Evolutionary conservation across 1,140 invertebrate genomes (phyloP).

Genomic region (Holcopasites calliopsidis): DNA sequence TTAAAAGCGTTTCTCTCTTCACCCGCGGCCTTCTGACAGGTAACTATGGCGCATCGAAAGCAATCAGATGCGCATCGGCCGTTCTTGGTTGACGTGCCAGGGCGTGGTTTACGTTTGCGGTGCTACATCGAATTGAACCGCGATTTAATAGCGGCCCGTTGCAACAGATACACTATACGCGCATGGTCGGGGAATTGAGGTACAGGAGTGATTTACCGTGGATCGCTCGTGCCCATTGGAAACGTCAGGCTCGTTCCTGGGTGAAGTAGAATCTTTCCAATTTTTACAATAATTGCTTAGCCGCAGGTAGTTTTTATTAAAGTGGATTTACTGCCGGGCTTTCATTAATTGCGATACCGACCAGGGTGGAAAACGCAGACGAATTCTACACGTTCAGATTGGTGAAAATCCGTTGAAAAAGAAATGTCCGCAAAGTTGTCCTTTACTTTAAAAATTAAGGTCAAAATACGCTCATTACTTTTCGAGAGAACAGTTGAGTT

Average conservation of each 20-base stretch:
- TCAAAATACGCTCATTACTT: too few species aligned
- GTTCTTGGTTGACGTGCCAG: not conserved
- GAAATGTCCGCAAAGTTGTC: too few species aligned
- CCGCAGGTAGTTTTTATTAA: too few species aligned
- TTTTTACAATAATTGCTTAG: not conserved
- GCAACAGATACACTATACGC: not conserved
- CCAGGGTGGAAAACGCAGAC: not conserved
- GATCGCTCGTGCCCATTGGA: conserved; percentile 27
- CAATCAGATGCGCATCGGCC: not conserved
- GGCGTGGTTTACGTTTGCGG: conserved; percentile 6
- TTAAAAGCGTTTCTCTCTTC: conserved; percentile 17
- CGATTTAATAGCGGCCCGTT: conserved; percentile 34
- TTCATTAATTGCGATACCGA: not conserved
- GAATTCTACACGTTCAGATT: too few species aligned
- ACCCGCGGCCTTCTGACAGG: not conserved
- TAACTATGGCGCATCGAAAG: conserved; percentile 2
- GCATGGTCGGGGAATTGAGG: conserved; percentile 11
- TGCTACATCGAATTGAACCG: conserved; percentile 9
- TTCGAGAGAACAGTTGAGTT: too few species aligned
- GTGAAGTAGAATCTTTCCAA: not conserved
- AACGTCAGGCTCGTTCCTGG: not conserved
- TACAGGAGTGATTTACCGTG: conserved; percentile 9
- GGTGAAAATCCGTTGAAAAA: too few species aligned
- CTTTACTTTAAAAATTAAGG: too few species aligned
- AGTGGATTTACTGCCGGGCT: too few species aligned